Base-by-base conservation (phyloP, 2,888 invertebrate genomes). In the Dinocampus coccinellae region DNA sequence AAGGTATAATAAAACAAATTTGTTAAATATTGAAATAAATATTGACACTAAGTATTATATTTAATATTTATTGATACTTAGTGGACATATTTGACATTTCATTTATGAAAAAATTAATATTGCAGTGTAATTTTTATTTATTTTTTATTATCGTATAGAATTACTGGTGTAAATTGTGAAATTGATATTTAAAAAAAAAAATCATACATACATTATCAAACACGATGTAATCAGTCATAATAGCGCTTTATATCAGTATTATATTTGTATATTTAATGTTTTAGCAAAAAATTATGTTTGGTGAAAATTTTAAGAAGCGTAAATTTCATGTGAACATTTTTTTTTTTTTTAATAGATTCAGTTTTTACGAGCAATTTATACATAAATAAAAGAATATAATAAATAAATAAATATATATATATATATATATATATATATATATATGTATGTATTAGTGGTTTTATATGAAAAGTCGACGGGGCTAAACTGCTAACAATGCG, bases 401-500 rank as follows among this genome's bases (percentile, higher is more conserved):
- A n/a, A n/a, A n/a, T n/a, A n/a, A n/a, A n/a, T n/a, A n/a, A n/a
- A n/a, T n/a, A n/a, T n/a, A n/a, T n/a, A n/a, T n/a, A n/a, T n/a
- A n/a, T n/a, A n/a, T n/a, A n/a, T n/a, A n/a, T n/a, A n/a, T n/a
- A n/a, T n/a, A n/a, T n/a, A n/a, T n/a, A n/a, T n/a, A n/a, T n/a
- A n/a, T n/a, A n/a, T n/a, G n/a, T 53, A 34, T 39, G 39, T 33
- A 16, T 63, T 39, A 36, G 22, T 13, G 26, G 58, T 66, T 70
- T 36, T 64, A 62, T 39, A 64, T 53, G 58, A 52, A 69, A 69
- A 72, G 70, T 66, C 66, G 34, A 13, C 29, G 39, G 33, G 58
- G 57, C 70, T 76, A 78, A 80, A 79, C 78, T 75, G 77, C 74
- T 75, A 80, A 78, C 79, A 79, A 80, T 78, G 78, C 78, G 74